These are phyloP conservation scores for Chrysopilus asiliformis DNA, from an alignment of 2,888 invertebrate species.

Conservation along the genomic window DNA sequence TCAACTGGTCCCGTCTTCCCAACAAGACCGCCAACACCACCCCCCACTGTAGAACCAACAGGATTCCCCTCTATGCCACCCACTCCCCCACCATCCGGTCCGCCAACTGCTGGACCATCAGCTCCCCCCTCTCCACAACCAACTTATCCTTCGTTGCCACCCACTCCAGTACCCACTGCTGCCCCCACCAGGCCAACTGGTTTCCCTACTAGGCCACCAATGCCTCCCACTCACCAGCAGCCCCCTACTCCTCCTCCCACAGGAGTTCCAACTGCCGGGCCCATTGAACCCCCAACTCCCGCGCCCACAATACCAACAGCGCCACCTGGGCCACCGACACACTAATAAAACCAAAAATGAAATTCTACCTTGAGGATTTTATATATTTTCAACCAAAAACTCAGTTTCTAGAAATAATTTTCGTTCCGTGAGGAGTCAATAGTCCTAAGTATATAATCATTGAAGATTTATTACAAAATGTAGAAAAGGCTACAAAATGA, in stretches of 20 bases:
- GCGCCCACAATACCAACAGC: no score
- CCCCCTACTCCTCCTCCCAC: background rate
- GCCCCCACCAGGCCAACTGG: background rate
- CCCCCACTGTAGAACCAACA: background rate
- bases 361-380: no score
- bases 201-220: background rate
- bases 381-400: no score
- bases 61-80: slow-evolving; percentile 10
- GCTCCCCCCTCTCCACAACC: background rate
- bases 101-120: slow-evolving; percentile 1
- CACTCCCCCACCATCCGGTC: slow-evolving; percentile 5
- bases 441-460: no score
- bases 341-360: no score
- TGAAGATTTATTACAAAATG: no score
- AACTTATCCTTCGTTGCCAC: background rate
- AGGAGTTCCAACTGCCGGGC: background rate
- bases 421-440: no score
- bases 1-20: background rate
- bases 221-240: background rate
- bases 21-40: slow-evolving; percentile 7
- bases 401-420: no score
- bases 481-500: no score
- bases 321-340: no score
- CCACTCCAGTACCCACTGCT: background rate
- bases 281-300: background rate